These are phyloP conservation scores for Cuculus canorus DNA, from an alignment of 2,797 vertebrate species.

Conservation along the genomic window DNA sequence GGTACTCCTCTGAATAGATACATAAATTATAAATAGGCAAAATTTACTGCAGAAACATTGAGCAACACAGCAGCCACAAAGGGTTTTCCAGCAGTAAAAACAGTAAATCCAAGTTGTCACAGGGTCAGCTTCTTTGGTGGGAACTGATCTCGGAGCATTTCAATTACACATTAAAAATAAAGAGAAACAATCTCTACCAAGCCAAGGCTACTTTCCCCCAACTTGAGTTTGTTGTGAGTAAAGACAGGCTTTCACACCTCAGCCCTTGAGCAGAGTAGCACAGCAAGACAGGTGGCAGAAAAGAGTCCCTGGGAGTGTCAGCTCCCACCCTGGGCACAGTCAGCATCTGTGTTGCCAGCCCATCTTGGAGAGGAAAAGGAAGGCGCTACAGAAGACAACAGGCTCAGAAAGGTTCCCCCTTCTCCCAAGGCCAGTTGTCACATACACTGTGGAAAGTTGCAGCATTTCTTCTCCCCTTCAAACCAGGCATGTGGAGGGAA, in stretches of 20 bases:
- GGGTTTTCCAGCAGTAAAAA: background rate
- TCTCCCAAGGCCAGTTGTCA: background rate
- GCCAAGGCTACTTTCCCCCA: background rate
- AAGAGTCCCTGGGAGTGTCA: background rate
- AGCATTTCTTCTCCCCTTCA: background rate
- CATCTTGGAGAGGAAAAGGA: background rate
- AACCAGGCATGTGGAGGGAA: background rate
- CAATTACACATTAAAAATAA: background rate
- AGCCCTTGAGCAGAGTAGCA: background rate
- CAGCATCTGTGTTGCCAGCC: background rate
- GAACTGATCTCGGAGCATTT: background rate
- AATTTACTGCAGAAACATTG: background rate
- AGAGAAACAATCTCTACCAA: background rate
- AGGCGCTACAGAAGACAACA: background rate
- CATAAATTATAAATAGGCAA: constrained; percentile 23
- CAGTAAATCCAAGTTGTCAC: background rate
- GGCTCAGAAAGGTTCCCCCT: background rate
- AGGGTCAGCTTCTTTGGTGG: background rate
- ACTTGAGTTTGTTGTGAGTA: background rate
- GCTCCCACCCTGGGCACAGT: background rate
- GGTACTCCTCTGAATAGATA: background rate
- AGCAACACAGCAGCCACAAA: background rate
- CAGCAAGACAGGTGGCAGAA: background rate
- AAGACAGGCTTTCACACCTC: background rate
- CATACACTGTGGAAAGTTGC: background rate